Percentiles rank a stretch among this genome's conserved stretches.
Evolutionary conservation across 2,113 vertebrate genomes (phyloP).

Genomic region (Pseudorasbora parva): DNA sequence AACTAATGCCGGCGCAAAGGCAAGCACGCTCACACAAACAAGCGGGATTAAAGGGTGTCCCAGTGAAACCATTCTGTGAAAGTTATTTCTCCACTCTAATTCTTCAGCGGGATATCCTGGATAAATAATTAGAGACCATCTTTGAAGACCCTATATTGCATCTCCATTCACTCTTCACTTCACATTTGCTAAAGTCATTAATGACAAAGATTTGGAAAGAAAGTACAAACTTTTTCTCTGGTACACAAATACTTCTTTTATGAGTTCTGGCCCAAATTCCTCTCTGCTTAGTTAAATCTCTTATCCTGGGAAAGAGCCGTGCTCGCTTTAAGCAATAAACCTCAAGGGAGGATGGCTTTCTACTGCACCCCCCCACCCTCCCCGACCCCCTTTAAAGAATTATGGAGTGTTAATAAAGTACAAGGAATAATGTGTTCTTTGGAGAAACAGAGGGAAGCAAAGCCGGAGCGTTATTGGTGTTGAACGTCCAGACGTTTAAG

Average conservation of each 20-base stretch:
- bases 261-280: slow-evolving; percentile 76
- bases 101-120: slow-evolving; percentile 78
- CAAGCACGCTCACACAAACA: slow-evolving; percentile 47
- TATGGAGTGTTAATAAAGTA: slow-evolving; percentile 72
- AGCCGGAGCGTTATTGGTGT: slow-evolving; percentile 41
- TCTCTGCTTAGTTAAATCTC: slow-evolving; percentile 72
- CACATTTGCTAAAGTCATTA: slow-evolving; percentile 84
- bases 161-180: slow-evolving; percentile 70
- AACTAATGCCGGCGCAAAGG: slow-evolving; percentile 1
- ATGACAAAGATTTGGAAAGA: slow-evolving; percentile 77
- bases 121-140: slow-evolving; percentile 79
- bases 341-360: slow-evolving; percentile 70
- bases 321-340: slow-evolving; percentile 75
- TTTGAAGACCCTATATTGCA: slow-evolving; percentile 73
- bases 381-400: slow-evolving; percentile 64
- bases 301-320: slow-evolving; percentile 76
- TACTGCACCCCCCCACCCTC: slow-evolving; percentile 45
- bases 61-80: slow-evolving; percentile 71
- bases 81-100: slow-evolving; percentile 75
- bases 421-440: slow-evolving; percentile 68
- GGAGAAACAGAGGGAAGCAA: slow-evolving; percentile 61
- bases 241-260: slow-evolving; percentile 79
- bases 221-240: slow-evolving; percentile 74
- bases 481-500: slow-evolving; percentile 45
- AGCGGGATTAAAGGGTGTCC: slow-evolving; percentile 68